Evolutionary conservation across 2,113 vertebrate species (phyloP).

Genomic region (Ictalurus punctatus): DNA sequence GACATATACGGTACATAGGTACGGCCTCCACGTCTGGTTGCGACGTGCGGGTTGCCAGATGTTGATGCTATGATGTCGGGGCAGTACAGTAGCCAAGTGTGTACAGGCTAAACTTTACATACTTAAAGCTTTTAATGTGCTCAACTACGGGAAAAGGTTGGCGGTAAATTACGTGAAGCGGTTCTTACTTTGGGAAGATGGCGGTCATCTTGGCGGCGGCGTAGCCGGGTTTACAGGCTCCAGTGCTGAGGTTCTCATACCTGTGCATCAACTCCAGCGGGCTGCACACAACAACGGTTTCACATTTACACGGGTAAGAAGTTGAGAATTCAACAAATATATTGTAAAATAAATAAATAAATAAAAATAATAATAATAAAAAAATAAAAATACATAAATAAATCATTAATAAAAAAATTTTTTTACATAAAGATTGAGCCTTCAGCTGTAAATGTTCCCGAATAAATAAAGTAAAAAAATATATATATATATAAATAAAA

Average conservation of each 20-base stretch:
- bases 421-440: background rate
- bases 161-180: background rate
- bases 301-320: background rate
- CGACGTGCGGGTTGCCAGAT: background rate
- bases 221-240: conserved; percentile 88
- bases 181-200: conserved; percentile 94
- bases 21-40: background rate
- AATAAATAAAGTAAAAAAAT: too few relatives aligned
- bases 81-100: background rate
- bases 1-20: background rate
- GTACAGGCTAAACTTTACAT: background rate
- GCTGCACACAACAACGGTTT: conserved; percentile 64
- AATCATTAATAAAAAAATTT: background rate
- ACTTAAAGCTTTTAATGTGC: background rate
- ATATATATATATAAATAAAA: background rate
- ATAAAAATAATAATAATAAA: background rate
- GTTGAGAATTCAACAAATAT: background rate
- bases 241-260: conserved; percentile 91
- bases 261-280: conserved; percentile 83
- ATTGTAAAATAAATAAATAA: background rate
- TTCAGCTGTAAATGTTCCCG: background rate
- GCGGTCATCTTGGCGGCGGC: conserved; percentile 89
- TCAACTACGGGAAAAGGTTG: background rate
- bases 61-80: background rate
- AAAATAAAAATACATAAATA: background rate